Evolutionary conservation across 2,888 invertebrate genomes (phyloP), one percentile per base, ranked within the genome.

Genomic region (Acrocera orbiculus): DNA sequence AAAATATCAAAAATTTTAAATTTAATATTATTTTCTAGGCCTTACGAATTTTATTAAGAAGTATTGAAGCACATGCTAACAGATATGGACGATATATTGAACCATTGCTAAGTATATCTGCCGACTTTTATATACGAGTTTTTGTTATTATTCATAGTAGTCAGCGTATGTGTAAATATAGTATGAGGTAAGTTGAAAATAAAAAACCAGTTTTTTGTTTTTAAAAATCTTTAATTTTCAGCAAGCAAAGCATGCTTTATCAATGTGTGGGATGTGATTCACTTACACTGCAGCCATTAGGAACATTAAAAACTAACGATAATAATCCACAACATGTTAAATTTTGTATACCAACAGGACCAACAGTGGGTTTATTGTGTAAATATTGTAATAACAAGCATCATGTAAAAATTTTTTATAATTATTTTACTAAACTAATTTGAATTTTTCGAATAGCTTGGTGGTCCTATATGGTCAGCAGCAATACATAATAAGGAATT

Each of bases 111-210:
- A 87, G 87, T 16, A 59, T 98, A 42, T 92, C 92, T 15, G 86
- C 81, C 0, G 98, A 99, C 58, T 99, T 98, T 63, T 98, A 98
- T 56, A 74, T 96, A 24, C 65, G 98, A 38, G 77, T 96, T 7
- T 93, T 96, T 56, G 86, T 98, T 2, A 72, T 75, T 47, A 65
- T 99, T 1, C 74, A 69, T 46, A 71, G 76, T 0, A 79, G 92
- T 23, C 81, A 83, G 32, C 64, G 71, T 26, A 74, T 76, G 46
- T 93, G 90, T 49, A 96, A 98, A 63, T 70, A 73, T 47, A 79
- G 80, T 28, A 77, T 79, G 30, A 79, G 76, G 81, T 82, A 51
- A 24, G 24, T 17, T 52, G 47, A 41, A 31, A 6, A 5, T 23
- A 39, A 23, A 40, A n/a, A 31, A 32, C 33, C 16, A 26, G 6